Evolutionary conservation across 2,113 vertebrate species (phyloP).

Genomic region (Alaudala cheleensis): DNA sequence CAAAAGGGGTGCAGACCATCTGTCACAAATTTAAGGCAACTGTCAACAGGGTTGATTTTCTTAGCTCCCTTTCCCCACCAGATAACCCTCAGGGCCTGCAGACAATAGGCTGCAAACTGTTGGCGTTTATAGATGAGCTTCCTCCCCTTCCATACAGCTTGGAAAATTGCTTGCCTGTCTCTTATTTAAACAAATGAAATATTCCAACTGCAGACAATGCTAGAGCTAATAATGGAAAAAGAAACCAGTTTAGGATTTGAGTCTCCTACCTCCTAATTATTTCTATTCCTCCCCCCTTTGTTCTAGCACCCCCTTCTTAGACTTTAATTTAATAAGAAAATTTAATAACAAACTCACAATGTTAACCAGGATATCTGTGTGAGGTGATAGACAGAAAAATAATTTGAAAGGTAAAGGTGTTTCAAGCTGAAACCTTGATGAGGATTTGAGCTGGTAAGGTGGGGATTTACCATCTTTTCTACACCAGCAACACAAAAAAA

Average conservation of each 20-base stretch:
- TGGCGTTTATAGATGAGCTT: constrained; percentile 17
- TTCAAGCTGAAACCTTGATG: neutral
- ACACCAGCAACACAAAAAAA: neutral
- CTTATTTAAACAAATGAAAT: constrained; percentile 9
- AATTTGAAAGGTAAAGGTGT: neutral
- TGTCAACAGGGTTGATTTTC: neutral
- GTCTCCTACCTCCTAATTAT: neutral
- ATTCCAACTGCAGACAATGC: neutral
- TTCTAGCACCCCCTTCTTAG: neutral
- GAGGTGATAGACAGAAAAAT: neutral
- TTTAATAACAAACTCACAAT: neutral
- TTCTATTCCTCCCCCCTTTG: neutral
- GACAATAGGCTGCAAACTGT: constrained; percentile 28
- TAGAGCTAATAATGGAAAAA: neutral
- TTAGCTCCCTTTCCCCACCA: neutral
- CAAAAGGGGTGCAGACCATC: neutral
- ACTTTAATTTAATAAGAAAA: neutral
- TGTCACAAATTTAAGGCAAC: neutral
- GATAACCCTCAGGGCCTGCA: constrained; percentile 17
- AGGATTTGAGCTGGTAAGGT: neutral
- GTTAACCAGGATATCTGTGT: neutral
- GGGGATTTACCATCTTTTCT: neutral
- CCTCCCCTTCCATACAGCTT: neutral
- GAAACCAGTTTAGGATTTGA: neutral
- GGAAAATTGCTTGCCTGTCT: constrained; percentile 16